A percentile compares a stretch with the other conserved stretches of the same genome.
These are phyloP conservation scores for Halictus rubicundus DNA, from an alignment of 1,140 invertebrate species.

Conservation along the genomic window DNA sequence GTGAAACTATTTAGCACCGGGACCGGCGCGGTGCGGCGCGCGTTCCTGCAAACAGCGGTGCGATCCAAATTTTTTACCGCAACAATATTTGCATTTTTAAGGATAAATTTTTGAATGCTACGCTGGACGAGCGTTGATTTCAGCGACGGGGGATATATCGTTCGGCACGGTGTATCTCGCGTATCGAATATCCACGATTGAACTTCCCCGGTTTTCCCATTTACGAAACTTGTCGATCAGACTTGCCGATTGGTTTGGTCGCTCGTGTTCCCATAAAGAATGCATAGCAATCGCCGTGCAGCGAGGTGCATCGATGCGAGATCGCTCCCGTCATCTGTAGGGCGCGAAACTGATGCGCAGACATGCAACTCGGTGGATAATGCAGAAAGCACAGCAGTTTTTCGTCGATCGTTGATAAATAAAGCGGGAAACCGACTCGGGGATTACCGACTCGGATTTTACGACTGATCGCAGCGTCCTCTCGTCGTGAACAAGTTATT, in stretches of 20 bases:
- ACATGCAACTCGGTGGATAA: not conserved
- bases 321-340: slow-evolving; percentile 45
- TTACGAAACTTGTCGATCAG: not conserved
- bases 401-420: too few species aligned
- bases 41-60: not conserved
- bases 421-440: too few species aligned
- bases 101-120: not conserved
- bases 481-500: too few species aligned
- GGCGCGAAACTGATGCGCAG: not conserved
- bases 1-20: not conserved
- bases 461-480: too few species aligned
- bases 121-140: not conserved
- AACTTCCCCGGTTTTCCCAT: not conserved
- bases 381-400: not conserved
- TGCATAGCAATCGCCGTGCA: not conserved
- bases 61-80: not conserved
- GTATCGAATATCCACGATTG: not conserved
- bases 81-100: not conserved
- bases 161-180: not conserved
- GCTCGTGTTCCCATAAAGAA: not conserved
- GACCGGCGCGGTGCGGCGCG: too few species aligned
- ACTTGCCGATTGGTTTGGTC: not conserved
- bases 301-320: not conserved
- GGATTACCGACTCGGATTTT: too few species aligned
- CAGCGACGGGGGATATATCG: not conserved